Evolutionary conservation across 1,140 invertebrate genomes (phyloP).

Genomic region (Eupeodes corollae): DNA sequence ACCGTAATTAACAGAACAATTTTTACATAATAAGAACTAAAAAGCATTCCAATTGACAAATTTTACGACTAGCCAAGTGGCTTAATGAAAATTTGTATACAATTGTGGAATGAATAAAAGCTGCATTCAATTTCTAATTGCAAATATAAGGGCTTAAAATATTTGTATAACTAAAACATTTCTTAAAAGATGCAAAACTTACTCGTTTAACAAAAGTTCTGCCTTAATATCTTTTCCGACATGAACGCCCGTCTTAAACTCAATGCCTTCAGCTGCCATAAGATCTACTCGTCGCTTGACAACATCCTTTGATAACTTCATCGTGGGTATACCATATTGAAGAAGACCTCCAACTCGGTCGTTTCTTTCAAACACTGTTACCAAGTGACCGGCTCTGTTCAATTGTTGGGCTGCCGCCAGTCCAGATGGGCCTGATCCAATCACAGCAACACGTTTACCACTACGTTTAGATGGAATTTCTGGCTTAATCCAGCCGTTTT

Average conservation of each 20-base stretch:
- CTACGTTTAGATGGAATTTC: conserved; percentile 51
- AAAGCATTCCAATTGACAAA: too few relatives aligned
- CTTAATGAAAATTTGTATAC: too few relatives aligned
- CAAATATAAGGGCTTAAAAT: too few relatives aligned
- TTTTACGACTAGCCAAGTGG: too few relatives aligned
- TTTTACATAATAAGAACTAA: too few relatives aligned
- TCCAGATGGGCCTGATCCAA: conserved; percentile 92
- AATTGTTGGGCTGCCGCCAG: conserved; percentile 94
- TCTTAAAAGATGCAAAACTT: conserved; percentile 12
- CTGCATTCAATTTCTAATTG: too few relatives aligned
- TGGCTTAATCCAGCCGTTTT: conserved; percentile 88
- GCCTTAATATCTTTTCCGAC: conserved; percentile 86
- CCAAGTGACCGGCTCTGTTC: conserved; percentile 77
- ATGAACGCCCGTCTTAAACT: conserved; percentile 79
- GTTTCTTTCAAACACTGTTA: conserved; percentile 94
- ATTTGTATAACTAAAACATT: too few relatives aligned
- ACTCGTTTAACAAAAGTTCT: conserved; percentile 49
- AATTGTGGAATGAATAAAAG: too few relatives aligned
- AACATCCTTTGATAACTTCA: conserved; percentile 91
- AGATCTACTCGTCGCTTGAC: conserved; percentile 83
- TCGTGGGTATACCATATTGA: conserved; percentile 95
- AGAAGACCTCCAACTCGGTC: conserved; percentile 89
- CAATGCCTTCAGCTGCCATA: conserved; percentile 80
- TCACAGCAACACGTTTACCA: conserved; percentile 80
- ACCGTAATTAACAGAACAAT: too few relatives aligned